Percentiles rank a stretch among this genome's conserved stretches.
phyloP scores from a whole-genome alignment of 2,888 invertebrate species.

The Xanthia togata region DNA sequence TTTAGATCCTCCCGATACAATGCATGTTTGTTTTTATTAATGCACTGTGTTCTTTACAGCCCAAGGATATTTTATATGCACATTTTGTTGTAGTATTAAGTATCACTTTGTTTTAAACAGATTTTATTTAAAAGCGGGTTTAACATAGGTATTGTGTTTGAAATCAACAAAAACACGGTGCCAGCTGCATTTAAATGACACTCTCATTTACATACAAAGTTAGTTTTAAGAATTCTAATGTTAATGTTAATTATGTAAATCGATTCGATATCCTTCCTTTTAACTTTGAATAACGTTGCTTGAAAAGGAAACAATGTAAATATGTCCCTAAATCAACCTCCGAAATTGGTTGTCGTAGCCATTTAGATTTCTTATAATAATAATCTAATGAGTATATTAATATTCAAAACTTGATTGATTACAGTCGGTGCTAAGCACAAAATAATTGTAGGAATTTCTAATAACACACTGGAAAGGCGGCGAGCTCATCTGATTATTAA shows the following conservation, averaged over 20 bases:
- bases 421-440: slow-evolving; percentile 69
- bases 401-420: slow-evolving; percentile 72
- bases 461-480: slow-evolving; percentile 58
- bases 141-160: slow-evolving; percentile 54
- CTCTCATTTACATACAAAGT: slow-evolving; percentile 87
- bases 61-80: slow-evolving; percentile 60
- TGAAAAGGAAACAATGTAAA: slow-evolving; percentile 78
- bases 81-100: slow-evolving; percentile 55
- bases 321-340: slow-evolving; percentile 40
- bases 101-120: slow-evolving; percentile 52
- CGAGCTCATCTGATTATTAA: slow-evolving; percentile 59
- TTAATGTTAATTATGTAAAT: slow-evolving; percentile 85
- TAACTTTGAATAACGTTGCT: slow-evolving; percentile 70
- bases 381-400: slow-evolving; percentile 63
- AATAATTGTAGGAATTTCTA: slow-evolving; percentile 72
- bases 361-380: slow-evolving; percentile 60
- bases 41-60: slow-evolving; percentile 55
- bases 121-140: slow-evolving; percentile 48
- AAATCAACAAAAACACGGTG: slow-evolving; percentile 70
- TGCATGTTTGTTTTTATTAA: slow-evolving; percentile 73
- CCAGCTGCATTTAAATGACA: slow-evolving; percentile 80
- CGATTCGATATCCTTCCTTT: slow-evolving; percentile 83
- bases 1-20: slow-evolving; percentile 73
- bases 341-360: slow-evolving; percentile 51
- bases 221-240: slow-evolving; percentile 77